Base-by-base conservation (phyloP, 2,888 invertebrate genomes). In the Nemotelus pantherinus region DNA sequence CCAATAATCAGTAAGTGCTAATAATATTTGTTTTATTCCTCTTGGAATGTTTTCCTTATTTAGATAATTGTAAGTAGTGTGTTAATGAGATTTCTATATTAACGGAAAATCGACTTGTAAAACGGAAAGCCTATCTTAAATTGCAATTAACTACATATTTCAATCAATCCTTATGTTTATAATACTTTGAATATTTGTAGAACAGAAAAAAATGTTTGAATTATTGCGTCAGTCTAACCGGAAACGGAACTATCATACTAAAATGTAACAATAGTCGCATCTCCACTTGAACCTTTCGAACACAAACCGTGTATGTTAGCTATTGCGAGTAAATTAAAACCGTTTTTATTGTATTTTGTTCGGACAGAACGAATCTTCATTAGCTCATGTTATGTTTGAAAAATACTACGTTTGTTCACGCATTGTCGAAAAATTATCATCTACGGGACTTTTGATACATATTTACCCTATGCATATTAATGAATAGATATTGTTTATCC, bases 111-210 rank as follows among this genome's bases (percentile, higher is more conserved):
- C 7, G 47, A 10, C 44, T 48, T 50, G 41, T 39, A 3, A 68
- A 68, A 68, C 50, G 39, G 68, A 68, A 53, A 50, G 53, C 2
- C 53, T 70, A 70, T 55, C 6, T 68, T 70, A 55, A 70, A 70
- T 70, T 70, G 70, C 70, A 70, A 70, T 70, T 70, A 70, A 70
- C 70, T 70, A 70, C 70, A 50, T 70, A 55, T 70, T 25, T 47
- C 55, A 55, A 55, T 70, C 70, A 43, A 55, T 70, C 39, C 55
- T 70, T 70, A 70, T 70, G 53, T 55, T 25, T 70, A 70, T 70
- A 70, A 65, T 65, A 65, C 65, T 44, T 65, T 44, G n/a, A 65
- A n/a, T 45, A 44, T 45, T 65, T n/a, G 39, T 41, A 25, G 25
- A 63, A 63, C 63, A 25, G 43, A 65, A 65, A 50, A 65, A 63